Base-by-base conservation (phyloP, 2,113 vertebrate species). In the Triplophysa siluroides region DNA sequence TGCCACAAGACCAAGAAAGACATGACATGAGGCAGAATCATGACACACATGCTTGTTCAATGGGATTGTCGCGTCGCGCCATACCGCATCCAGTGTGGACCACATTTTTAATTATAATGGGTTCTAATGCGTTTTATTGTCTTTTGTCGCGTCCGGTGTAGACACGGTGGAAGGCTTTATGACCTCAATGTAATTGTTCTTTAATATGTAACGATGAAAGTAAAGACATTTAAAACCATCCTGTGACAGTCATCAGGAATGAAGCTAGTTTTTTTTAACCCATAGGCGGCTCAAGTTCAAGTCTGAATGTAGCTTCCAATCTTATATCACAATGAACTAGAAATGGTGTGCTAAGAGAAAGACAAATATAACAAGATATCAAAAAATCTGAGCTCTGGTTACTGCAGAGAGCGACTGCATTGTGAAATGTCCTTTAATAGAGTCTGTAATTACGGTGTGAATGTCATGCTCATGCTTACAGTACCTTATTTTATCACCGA, bases 291-390 rank as follows among this genome's bases (percentile, higher is more conserved):
- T 60, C 41, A 21, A 21, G 33, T 54, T 23, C 18, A 73, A 23
- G 33, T 73, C 33, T 43, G 71, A 60, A 23, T 60, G 26, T 43
- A 24, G 13, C 33, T 60, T 73, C 33, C 54, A 73, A 60, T 73
- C 71, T 60, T n/a, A 60, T 60, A 24, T 0, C 4, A 24, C 60
- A 26, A 73, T 60, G 33, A 73, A 60, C n/a, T 23, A 18, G 54
- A 60, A 43, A 24, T 60, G 33, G 12, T 73, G 29, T 73, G 33
- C 33, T 43, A 21, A 72, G 71, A 73, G n/a, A 73, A 23, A 73
- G 6, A 60, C 54, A 73, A 73, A 73, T 73, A 73, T 58, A 38
- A 58, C 6, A 38, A 41, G 19, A 72, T 56, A 71, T 71, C 33
- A 56, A 71, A 56, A 56, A 54, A 73, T 60, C 8, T 24, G 13